Evolutionary conservation across 2,113 vertebrate genomes (phyloP).

Genomic region (Taurulus bubalis): DNA sequence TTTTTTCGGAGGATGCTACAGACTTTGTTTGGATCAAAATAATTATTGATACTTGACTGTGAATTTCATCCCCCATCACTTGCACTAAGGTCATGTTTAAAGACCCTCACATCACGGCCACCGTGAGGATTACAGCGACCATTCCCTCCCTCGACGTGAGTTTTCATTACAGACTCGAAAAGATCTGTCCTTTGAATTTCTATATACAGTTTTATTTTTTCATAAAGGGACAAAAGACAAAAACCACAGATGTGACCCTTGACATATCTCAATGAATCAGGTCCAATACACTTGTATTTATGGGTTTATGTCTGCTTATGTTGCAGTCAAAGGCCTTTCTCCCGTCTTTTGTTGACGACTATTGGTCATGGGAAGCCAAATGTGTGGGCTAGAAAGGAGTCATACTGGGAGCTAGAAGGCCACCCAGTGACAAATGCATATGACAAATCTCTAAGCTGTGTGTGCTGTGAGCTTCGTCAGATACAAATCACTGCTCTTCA

Average conservation of each 20-base stretch:
- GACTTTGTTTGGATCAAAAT: background rate
- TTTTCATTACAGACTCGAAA: no score
- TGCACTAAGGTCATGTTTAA: background rate
- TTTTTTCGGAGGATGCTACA: background rate
- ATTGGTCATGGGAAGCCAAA: background rate
- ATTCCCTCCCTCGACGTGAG: background rate
- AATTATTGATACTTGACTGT: no score
- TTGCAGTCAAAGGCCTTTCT: background rate
- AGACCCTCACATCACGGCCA: background rate
- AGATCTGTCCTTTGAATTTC: background rate
- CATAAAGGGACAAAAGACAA: background rate
- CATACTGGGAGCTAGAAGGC: constrained; percentile 22
- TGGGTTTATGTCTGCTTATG: background rate
- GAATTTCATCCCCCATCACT: background rate
- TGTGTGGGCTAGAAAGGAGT: constrained; percentile 29
- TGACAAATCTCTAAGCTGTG: constrained; percentile 26
- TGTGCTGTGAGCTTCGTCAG: constrained; percentile 3
- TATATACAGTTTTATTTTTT: background rate
- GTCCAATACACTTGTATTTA: background rate
- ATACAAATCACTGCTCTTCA: background rate
- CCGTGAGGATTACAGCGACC: background rate
- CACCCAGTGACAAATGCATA: constrained; percentile 42
- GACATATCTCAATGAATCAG: background rate
- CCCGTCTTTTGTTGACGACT: background rate
- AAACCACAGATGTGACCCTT: background rate